Base-by-base conservation (phyloP, 2,113 vertebrate species). In the Syngnathus floridae region DNA sequence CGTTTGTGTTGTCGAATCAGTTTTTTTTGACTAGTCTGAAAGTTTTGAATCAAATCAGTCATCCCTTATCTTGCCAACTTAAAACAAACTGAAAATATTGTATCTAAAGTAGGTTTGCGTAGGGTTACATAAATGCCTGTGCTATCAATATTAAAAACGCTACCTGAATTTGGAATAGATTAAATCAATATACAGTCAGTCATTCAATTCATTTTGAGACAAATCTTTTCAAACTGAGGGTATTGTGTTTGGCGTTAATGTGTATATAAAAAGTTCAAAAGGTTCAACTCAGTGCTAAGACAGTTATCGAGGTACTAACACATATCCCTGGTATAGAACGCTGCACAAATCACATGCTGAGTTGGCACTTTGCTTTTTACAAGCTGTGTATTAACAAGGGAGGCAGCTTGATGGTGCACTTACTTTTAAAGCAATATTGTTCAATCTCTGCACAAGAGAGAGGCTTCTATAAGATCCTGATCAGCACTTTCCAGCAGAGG, bases 401-500 rank as follows among this genome's bases (percentile, higher is more conserved):
- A 26, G 38, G 59, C 59, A 40, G 40, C 40, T 45, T 61, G 59
- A 45, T 22, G 40, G 21, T 43, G 59, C 40, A 26, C 59, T 61
- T 26, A 26, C 59, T 61, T 61, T 61, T 43, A 43, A 61, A 61
- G 38, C 59, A 61, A 61, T 61, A 61, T 43, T 61, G 40, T 26
- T 61, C 40, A 41, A 61, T 61, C 59, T 26, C 11, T 8, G 59
- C 59, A 43, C n/a, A 56, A 56, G 54, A 7, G 6, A 56, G 59
- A 26, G 59, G 38, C 21, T 16, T 61, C 38, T 26, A 41, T 26
- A 26, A 61, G 59, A 61, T 61, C 40, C 52, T 67, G 68, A 67
- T 69, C 62, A 72, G 66, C 71, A 49, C 2, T 63, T 72, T 72
- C 69, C 10, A 60, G 40, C 65, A 54, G 43, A 37, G 55, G 66